These are phyloP conservation scores for Drosophila albomicans DNA, from an alignment of 1,140 invertebrate genomes.

Conservation along the genomic window DNA sequence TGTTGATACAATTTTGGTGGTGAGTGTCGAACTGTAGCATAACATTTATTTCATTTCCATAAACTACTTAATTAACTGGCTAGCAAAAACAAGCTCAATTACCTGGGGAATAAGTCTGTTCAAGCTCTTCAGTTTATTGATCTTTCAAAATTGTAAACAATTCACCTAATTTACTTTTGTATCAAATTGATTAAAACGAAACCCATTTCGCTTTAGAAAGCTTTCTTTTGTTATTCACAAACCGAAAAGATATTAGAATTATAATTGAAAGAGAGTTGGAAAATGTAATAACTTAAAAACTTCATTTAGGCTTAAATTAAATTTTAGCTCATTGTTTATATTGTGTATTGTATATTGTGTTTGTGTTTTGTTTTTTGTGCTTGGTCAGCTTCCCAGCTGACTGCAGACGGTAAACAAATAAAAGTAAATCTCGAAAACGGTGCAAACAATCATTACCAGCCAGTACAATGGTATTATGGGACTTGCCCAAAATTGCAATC, in stretches of 20 bases:
- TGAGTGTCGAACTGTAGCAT: conserved; percentile 27
- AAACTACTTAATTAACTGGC: conserved; percentile 39
- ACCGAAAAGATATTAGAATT: not conserved
- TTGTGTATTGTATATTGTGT: conserved; percentile 21
- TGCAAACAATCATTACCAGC: conserved; percentile 47
- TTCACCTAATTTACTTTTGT: not conserved
- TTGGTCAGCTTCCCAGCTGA: conserved; percentile 27
- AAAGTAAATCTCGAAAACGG: conserved; percentile 49
- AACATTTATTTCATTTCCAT: conserved; percentile 24
- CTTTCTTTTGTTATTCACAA: not conserved
- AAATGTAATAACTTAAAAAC: conserved; percentile 21
- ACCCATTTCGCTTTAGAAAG: not conserved
- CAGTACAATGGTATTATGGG: conserved; percentile 47
- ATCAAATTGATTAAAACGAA: conserved; percentile 1
- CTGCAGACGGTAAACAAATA: conserved; percentile 36
- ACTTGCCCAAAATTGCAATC: conserved; percentile 60
- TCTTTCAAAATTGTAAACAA: not conserved
- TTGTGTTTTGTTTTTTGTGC: conserved; percentile 14
- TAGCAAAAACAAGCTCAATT: conserved; percentile 2
- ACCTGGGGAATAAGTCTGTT: not conserved
- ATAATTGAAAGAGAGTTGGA: not conserved
- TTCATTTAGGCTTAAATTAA: conserved; percentile 24
- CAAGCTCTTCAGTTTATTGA: too few relatives aligned
- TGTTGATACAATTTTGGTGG: conserved; percentile 18
- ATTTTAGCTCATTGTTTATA: conserved; percentile 23